Conservation (phyloP, 2,797 vertebrate species). For the Acrocephalus scirpaceus region DNA sequence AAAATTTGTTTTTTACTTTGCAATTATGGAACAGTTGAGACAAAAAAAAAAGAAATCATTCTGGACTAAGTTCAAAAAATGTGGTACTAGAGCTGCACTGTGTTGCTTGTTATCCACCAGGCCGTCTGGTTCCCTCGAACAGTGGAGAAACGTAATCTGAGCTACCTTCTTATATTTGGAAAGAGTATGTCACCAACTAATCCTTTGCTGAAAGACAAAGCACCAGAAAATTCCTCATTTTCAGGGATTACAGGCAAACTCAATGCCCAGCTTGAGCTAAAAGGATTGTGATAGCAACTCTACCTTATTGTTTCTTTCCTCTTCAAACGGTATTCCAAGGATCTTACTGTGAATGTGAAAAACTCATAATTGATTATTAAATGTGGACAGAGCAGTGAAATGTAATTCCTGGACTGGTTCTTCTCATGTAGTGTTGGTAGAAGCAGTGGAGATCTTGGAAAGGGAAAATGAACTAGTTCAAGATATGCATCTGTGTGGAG, state of each 20-base stretch:
- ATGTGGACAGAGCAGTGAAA: neutral
- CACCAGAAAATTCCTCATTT: neutral
- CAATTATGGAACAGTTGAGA: neutral
- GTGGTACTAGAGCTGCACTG: neutral
- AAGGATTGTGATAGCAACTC: neutral
- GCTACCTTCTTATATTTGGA: neutral
- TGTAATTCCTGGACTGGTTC: neutral
- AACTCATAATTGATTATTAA: neutral
- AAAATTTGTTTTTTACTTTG: neutral
- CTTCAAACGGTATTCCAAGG: neutral
- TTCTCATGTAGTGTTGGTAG: neutral
- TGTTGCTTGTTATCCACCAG: neutral
- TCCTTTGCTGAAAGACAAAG: neutral
- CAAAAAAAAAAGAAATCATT: neutral
- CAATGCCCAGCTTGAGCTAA: neutral
- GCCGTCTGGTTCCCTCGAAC: neutral
- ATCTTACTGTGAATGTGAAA: neutral
- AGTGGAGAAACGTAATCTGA: neutral
- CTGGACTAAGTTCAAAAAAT: neutral
- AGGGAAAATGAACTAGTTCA: neutral
- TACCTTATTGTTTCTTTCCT: neutral
- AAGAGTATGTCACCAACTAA: neutral
- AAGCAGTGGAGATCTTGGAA: neutral
- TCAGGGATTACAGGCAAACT: neutral
- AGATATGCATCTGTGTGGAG: neutral